Base-by-base conservation (phyloP, 2,113 vertebrate species). In the Brachyhypopomus gauderio region DNA sequence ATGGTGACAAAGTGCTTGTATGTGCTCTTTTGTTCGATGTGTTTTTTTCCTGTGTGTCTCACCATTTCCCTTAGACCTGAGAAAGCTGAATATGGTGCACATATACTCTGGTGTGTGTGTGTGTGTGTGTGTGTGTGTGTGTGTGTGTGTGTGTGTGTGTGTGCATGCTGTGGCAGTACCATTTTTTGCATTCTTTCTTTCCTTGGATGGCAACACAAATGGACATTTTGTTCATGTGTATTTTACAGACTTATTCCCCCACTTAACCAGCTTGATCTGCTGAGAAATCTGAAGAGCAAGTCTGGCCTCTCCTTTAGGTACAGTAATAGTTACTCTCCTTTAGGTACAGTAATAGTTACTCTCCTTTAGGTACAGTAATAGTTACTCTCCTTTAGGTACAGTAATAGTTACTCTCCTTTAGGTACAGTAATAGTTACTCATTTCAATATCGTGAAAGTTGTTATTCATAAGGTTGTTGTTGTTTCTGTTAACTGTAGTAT, bases 231-330 rank as follows among this genome's bases (percentile, higher is more conserved):
- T 60, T 20, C 77, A 25, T 77, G 41, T 84, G 38, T 72, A 20
- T 67, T 73, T 77, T 82, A 75, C 88, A 98, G 97, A 90, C 91
- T 99, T 75, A 98, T 98, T 79, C 97, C 98, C 2, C 97, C 98
- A 5, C 95, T 99, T 83, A 99, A 98, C 84, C 98, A 99, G 85
- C 87, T 99, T 90, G 98, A 99, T 85, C 91, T 99, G 7, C 90
- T 99, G 74, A 92, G 96, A 85, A 99, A 98, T 88, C 95, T 99
- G 81, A 99, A 99, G 93, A 99, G 96, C 90, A 98, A 98, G 82
- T 99, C 98, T 0, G 98, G 97, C 89, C 94, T 98, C 62, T 95
- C 97, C 22, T 99, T 99, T 95, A 98, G 97, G 97, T 99, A 86
- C 72, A 52, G 36, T 14, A n/a, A 41, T 48, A 30, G 38, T 52